Conservation (phyloP, 2,797 vertebrate genomes). For the Pangasius mekongensis region DNA sequence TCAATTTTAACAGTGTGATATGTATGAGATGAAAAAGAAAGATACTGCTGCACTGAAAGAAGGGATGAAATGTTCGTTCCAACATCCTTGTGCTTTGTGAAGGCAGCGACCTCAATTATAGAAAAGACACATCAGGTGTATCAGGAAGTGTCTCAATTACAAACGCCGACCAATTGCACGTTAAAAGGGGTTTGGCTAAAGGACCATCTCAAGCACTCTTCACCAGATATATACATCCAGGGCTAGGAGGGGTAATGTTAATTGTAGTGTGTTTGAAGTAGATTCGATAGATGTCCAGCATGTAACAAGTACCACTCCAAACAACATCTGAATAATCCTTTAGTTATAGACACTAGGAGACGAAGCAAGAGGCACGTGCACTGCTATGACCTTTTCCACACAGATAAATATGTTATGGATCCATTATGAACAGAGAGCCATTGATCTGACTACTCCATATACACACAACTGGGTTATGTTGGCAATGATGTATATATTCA, state of each 20-base stretch:
- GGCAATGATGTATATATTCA: constrained; percentile 57
- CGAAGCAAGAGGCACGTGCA: neutral
- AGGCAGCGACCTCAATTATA: neutral
- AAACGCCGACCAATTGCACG: neutral
- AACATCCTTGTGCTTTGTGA: neutral
- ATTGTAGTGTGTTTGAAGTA: constrained; percentile 22
- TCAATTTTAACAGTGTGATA: no score
- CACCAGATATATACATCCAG: neutral
- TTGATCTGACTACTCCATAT: constrained; percentile 52
- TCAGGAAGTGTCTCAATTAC: neutral
- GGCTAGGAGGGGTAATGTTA: constrained; percentile 10
- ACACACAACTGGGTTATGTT: constrained; percentile 53
- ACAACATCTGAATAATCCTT: constrained; percentile 15
- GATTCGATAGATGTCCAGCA: neutral
- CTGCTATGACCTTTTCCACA: constrained; percentile 21
- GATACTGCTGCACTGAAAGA: neutral
- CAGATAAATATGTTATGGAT: constrained; percentile 48
- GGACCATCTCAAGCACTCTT: constrained; percentile 3
- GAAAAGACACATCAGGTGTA: neutral
- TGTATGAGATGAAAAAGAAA: neutral
- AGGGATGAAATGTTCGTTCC: neutral
- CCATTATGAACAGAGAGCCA: constrained; percentile 39
- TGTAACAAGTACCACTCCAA: constrained; percentile 20
- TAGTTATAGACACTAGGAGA: neutral
- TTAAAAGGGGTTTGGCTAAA: constrained; percentile 14